phyloP scores from a whole-genome alignment of 2,797 vertebrate genomes.

The Channallabes apus region DNA sequence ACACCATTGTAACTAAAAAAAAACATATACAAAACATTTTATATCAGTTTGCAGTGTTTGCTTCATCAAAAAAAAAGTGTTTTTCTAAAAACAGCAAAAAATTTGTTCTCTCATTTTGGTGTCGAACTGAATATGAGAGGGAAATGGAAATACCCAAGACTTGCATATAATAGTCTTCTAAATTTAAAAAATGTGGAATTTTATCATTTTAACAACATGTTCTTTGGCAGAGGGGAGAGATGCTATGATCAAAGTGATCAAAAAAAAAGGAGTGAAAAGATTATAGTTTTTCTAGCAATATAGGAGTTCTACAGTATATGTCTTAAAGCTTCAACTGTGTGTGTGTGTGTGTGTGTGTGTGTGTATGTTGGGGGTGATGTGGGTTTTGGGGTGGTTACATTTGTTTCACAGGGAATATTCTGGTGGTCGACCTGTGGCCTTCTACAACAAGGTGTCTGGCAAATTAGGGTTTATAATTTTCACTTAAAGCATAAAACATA shows the following conservation, averaged over 20 bases:
- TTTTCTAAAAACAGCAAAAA: no score
- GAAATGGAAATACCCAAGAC: background rate
- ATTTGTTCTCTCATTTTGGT: no score
- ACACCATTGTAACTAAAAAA: no score
- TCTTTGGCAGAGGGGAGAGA: background rate
- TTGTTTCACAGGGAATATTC: background rate
- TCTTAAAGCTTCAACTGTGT: background rate
- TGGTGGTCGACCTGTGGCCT: background rate
- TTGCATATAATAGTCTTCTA: background rate
- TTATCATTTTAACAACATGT: background rate
- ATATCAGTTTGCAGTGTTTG: no score
- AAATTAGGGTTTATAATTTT: constrained; percentile 12
- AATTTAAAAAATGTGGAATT: background rate
- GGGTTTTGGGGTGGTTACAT: background rate
- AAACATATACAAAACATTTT: no score
- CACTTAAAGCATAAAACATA: background rate
- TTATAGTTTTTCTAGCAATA: constrained; percentile 8
- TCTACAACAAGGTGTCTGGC: background rate
- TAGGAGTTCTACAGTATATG: background rate
- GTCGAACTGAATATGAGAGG: background rate
- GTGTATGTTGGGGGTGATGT: background rate
- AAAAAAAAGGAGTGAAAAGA: background rate
- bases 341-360: background rate
- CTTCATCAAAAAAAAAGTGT: no score
- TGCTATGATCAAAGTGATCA: background rate